phyloP scores from a whole-genome alignment of 2,797 vertebrate species.

The Acanthiza pusilla region DNA sequence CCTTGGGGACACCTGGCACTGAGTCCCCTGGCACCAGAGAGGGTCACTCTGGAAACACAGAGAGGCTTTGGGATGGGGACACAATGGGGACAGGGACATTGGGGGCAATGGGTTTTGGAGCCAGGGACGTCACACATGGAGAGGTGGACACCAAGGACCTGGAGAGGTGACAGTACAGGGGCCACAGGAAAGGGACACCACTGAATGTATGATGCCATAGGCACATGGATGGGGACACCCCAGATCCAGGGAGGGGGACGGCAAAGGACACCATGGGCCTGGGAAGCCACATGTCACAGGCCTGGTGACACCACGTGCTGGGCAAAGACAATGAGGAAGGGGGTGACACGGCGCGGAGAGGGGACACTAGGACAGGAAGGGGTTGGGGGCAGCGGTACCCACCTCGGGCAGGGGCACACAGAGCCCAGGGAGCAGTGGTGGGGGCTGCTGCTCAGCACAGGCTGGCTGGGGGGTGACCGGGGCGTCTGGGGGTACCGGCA shows the following conservation, averaged over 20 bases:
- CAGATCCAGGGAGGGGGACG: background rate
- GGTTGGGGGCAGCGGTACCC: accelerated
- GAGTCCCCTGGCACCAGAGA: background rate
- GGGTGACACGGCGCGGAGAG: background rate
- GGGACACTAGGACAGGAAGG: background rate
- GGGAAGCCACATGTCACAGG: background rate
- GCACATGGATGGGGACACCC: background rate
- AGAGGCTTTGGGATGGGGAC: background rate
- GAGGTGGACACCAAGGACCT: too few species aligned
- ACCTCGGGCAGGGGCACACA: slow-evolving; percentile 70
- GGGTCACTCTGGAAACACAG: background rate
- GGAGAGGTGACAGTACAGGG: background rate
- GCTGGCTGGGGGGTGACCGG: slow-evolving; percentile 3
- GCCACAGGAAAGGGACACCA: background rate
- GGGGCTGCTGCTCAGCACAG: slow-evolving; percentile 36
- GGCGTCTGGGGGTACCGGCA: slow-evolving; percentile 28
- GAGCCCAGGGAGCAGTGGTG: slow-evolving; percentile 20
- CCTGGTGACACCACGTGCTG: background rate
- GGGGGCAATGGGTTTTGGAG: background rate
- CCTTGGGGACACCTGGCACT: accelerated
- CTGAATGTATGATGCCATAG: accelerated
- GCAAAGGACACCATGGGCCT: background rate
- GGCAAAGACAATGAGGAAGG: background rate
- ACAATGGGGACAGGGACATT: background rate
- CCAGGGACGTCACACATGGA: accelerated